Conservation (phyloP, 2,797 vertebrate species). For the Anabacerthia variegaticeps region DNA sequence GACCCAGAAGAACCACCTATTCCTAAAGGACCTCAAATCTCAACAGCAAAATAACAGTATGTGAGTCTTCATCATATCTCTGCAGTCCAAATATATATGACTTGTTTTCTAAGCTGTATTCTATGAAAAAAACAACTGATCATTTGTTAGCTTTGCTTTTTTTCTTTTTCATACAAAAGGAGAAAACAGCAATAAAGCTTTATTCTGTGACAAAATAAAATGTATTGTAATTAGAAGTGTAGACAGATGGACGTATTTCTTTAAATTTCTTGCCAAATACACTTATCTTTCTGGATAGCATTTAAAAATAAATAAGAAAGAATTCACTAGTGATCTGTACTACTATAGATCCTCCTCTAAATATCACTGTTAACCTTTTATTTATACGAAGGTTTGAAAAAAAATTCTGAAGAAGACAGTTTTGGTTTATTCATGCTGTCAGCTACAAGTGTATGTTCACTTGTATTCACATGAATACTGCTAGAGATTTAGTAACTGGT, state of each 20-base stretch:
- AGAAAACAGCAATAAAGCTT: background rate
- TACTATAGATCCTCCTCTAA: background rate
- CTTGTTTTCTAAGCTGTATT: background rate
- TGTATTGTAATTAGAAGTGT: background rate
- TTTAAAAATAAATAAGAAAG: background rate
- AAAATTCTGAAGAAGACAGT: background rate
- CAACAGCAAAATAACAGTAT: background rate
- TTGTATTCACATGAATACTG: background rate
- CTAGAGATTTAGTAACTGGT: slow-evolving; percentile 22
- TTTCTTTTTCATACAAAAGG: background rate
- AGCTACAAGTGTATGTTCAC: background rate
- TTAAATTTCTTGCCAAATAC: background rate
- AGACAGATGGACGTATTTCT: background rate
- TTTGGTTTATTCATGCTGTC: background rate
- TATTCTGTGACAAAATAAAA: background rate
- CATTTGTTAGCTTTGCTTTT: background rate
- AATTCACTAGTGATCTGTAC: background rate
- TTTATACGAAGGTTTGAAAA: background rate
- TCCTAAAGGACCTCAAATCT: background rate
- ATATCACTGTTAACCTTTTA: background rate
- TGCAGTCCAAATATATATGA: background rate
- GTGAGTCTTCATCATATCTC: background rate
- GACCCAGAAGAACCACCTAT: accelerated
- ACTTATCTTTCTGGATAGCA: background rate
- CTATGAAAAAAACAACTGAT: background rate